Conservation (phyloP, 92 coral and sea anemone species). For the Chrysogorgia sp. region DNA sequence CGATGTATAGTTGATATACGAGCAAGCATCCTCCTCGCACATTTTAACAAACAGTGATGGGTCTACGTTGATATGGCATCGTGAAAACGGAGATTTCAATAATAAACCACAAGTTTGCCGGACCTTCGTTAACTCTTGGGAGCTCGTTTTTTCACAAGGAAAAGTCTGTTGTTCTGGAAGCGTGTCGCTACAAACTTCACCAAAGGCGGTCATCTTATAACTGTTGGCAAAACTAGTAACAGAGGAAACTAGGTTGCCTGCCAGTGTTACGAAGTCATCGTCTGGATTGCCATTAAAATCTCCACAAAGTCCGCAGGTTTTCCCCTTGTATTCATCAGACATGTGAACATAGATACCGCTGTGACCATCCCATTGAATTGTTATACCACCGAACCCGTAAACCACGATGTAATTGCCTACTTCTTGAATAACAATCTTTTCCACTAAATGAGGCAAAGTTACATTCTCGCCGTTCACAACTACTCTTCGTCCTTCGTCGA, state of each 20-base stretch:
- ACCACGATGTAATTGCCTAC: conserved; percentile 70
- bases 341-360: conserved; percentile 75
- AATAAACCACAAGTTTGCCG: conserved; percentile 53
- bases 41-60: conserved; percentile 75
- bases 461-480: conserved; percentile 66
- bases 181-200: conserved; percentile 67
- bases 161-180: conserved; percentile 31
- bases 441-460: conserved; percentile 74
- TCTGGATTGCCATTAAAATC: conserved; percentile 77
- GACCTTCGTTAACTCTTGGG: background rate
- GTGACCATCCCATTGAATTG: conserved; percentile 84
- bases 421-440: conserved; percentile 74
- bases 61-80: conserved; percentile 68
- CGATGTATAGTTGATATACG: conserved; percentile 51
- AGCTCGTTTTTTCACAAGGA: conserved; percentile 52
- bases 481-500: conserved; percentile 63
- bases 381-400: conserved; percentile 84
- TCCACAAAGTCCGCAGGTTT: conserved; percentile 92
- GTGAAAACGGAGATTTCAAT: conserved; percentile 61
- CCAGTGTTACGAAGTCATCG: conserved; percentile 73
- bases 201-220: conserved; percentile 79
- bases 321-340: conserved; percentile 73
- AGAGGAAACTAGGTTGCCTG: conserved; percentile 73
- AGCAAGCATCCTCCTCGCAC: conserved; percentile 80
- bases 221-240: conserved; percentile 84